phyloP scores from a whole-genome alignment of 2,797 vertebrate species.

The Carduelis carduelis region DNA sequence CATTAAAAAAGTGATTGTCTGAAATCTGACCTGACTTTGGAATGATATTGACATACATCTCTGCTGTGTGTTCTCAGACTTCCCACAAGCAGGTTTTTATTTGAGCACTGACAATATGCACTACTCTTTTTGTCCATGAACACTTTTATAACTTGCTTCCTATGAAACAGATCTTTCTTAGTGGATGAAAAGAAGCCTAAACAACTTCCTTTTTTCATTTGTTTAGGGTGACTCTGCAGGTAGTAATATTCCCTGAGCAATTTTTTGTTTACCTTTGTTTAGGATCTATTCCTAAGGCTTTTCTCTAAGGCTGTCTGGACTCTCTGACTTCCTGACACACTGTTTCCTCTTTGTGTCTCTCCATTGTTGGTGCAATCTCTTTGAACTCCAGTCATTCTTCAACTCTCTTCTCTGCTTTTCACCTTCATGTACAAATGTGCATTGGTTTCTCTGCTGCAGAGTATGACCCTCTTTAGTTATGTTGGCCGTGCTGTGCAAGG shows the following conservation, averaged over 20 bases:
- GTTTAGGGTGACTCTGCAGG: neutral
- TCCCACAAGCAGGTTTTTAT: neutral
- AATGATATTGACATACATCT: neutral
- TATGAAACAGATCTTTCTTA: neutral
- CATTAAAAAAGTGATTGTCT: neutral
- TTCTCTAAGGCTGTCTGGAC: neutral
- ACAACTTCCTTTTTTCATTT: neutral
- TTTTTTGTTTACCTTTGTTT: constrained; percentile 18
- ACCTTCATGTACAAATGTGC: neutral
- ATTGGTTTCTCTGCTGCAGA: neutral
- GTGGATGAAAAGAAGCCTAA: neutral
- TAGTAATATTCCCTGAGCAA: neutral
- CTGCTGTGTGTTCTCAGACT: neutral
- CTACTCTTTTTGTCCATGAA: neutral
- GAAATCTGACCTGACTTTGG: constrained; percentile 5
- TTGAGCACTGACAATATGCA: neutral
- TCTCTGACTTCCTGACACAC: neutral
- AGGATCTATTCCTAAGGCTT: neutral
- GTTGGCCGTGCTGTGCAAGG: neutral
- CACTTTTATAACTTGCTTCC: neutral
- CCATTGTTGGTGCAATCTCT: neutral
- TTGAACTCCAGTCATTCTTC: neutral
- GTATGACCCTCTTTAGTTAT: neutral
- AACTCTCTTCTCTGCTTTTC: neutral
- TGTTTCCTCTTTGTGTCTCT: neutral